These are phyloP conservation scores for Hipparchia sbordonii DNA, from an alignment of 2,888 invertebrate genomes.

Conservation along the genomic window DNA sequence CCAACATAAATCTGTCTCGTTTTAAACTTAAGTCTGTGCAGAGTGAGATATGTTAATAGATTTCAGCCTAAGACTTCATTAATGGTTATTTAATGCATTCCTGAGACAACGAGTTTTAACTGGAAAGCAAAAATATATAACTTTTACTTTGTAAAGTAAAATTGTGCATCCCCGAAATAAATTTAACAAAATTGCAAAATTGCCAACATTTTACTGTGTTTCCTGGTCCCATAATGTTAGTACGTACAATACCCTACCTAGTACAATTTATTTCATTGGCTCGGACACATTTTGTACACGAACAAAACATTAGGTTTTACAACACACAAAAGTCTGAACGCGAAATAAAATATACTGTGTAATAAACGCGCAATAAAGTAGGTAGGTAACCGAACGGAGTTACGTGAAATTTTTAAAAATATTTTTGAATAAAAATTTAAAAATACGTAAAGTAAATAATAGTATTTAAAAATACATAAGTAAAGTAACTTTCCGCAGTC, in stretches of 20 bases:
- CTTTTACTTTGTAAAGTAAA: neutral
- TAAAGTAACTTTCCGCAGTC: no score
- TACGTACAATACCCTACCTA: neutral
- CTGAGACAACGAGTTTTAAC: neutral
- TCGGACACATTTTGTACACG: conserved; percentile 13
- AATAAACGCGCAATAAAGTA: conserved; percentile 7
- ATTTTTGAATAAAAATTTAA: neutral
- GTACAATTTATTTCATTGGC: conserved; percentile 3
- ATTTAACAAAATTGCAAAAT: conserved; percentile 8
- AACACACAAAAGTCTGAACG: conserved; percentile 2
- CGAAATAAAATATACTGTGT: conserved; percentile 1
- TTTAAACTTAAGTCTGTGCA: no score
- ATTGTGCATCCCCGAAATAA: neutral
- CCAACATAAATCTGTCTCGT: no score
- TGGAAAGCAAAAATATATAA: neutral
- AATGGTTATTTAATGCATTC: neutral
- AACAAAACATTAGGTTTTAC: conserved; percentile 9
- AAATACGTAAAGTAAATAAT: no score
- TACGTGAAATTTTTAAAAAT: neutral
- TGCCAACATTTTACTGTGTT: conserved; percentile 5
- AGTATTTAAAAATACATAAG: no score
- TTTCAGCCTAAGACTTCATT: no score
- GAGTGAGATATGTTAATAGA: no score
- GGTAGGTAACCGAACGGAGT: neutral
- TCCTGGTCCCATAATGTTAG: neutral